Conservation (phyloP, 2,113 vertebrate genomes). For the Arenaria interpres region DNA sequence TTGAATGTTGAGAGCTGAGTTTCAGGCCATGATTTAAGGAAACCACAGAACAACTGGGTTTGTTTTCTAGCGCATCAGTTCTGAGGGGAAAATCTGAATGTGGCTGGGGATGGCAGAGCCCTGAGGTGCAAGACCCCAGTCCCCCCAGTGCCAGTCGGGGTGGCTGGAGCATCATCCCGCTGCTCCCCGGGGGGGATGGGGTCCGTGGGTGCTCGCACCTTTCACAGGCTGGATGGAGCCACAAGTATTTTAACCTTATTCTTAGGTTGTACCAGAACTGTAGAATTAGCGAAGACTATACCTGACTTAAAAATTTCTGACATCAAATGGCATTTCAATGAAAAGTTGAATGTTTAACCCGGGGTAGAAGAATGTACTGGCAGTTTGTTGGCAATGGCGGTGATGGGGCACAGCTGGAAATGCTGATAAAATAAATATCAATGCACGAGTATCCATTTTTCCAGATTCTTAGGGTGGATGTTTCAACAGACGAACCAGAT, state of each 20-base stretch:
- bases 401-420: neutral
- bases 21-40: neutral
- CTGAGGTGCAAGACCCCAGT: fast-evolving
- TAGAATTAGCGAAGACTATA: neutral
- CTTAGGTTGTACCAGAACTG: neutral
- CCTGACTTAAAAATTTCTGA: neutral
- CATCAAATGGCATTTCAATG: neutral
- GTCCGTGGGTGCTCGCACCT: neutral
- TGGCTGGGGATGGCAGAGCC: neutral
- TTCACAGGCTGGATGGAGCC: too few species aligned
- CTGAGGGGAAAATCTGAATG: neutral
- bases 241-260: neutral
- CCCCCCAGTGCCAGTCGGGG: fast-evolving
- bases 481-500: neutral
- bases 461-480: neutral
- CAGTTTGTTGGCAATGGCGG: neutral
- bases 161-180: neutral
- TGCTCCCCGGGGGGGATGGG: neutral
- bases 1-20: neutral
- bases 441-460: fast-evolving
- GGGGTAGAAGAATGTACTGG: neutral
- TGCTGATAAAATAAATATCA: neutral
- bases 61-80: neutral
- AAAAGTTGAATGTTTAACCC: neutral
- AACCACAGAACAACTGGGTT: fast-evolving